Percentiles rank a stretch among this genome's conserved stretches.
Conservation (phyloP, 1,140 invertebrate species). For the Brachionus rubens region DNA sequence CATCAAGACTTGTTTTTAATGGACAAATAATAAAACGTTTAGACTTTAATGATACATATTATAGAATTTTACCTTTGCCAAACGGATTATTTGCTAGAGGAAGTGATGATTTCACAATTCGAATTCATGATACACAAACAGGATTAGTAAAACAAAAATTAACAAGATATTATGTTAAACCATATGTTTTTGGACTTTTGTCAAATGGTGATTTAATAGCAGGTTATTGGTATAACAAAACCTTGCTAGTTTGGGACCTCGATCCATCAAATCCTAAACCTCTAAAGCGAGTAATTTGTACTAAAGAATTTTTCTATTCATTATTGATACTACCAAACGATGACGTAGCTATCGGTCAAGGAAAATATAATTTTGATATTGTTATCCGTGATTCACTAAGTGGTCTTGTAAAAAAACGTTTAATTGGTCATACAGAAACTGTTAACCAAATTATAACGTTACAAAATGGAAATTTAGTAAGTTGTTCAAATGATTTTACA, state of each 20-base stretch:
- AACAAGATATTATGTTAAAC: not conserved
- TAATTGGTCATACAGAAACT: not conserved
- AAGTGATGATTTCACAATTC: not conserved
- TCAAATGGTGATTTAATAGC: not conserved
- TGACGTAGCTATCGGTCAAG: not conserved
- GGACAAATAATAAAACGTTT: not conserved
- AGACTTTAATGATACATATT: not conserved
- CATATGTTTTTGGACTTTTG: not conserved
- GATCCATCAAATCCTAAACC: not conserved
- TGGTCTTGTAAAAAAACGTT: not conserved
- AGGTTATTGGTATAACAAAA: not conserved
- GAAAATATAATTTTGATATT: slow-evolving; percentile 1
- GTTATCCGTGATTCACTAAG: not conserved
- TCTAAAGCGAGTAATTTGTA: not conserved
- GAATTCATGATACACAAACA: not conserved
- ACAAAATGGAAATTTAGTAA: not conserved
- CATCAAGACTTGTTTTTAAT: no score
- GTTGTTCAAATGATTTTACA: not conserved
- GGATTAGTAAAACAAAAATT: not conserved
- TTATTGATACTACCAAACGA: not conserved
- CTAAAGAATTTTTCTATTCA: not conserved
- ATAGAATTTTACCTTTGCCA: not conserved
- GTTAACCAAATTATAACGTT: not conserved
- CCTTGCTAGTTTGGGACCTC: not conserved
- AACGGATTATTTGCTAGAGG: not conserved